Base-by-base conservation (phyloP, 2,797 vertebrate genomes). In the Triplophysa bombifrons region DNA sequence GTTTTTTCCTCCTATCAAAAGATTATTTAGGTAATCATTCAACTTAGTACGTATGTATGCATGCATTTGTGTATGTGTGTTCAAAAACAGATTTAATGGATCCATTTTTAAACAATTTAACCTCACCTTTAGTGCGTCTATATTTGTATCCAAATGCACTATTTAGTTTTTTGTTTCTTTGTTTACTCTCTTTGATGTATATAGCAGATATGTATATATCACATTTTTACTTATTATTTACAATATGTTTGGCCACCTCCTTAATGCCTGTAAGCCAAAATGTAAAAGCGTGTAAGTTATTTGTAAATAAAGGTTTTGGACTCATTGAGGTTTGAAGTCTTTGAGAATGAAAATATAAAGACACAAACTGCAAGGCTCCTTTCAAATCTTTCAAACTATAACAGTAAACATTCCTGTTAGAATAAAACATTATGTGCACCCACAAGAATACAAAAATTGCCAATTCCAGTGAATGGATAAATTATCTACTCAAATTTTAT, bases 231-330 rank as follows among this genome's bases (percentile, higher is more conserved):
- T 76, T 27, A 53, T 69, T 53, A 82, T 41, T 78, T 76, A 27
- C 70, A 78, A 61, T 79, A 77, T 87, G 80, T 86, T 84, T 74
- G 83, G 80, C 80, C 66, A 70, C 78, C 74, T 86, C 50, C 64
- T n/a, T 81, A 76, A 76, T 48, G 53, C 83, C 83, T 89, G 61
- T 89, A 87, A 90, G 91, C 89, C 90, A 92, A 93, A 88, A 66
- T 86, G 30, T 85, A 87, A 83, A 74, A 76, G 69, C 76, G 87
- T 9, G 44, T 72, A 89, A 85, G 80, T 83, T 77, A 86, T 84
- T 85, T 89, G 85, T 87, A 90, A 83, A 85, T 84, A 82, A 78
- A 86, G 82, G 88, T 91, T 69, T 67, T 77, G 55, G 60, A 60
- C 25, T 69, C 46, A 68, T 19, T 25, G 41, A 38, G 34, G 34